Evolutionary conservation across 2,113 vertebrate genomes (phyloP).

Genomic region (Stomatorhinus ivindoensis): DNA sequence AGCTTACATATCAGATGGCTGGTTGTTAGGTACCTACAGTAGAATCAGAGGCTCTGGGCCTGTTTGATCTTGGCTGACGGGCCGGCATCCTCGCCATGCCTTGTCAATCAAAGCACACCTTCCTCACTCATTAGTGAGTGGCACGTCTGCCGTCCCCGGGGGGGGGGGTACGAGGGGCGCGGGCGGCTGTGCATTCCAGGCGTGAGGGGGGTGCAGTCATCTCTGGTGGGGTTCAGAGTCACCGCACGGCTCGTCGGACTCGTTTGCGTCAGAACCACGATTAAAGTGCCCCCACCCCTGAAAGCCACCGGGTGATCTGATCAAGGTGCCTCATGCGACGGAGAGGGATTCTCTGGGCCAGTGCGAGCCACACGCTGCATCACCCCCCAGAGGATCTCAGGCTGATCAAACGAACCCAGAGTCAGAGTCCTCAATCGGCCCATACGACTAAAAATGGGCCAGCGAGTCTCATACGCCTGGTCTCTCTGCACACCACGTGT

Average conservation of each 20-base stretch:
- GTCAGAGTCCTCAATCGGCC: neutral
- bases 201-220: neutral
- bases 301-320: neutral
- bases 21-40: neutral
- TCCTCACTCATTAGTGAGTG: constrained; percentile 9
- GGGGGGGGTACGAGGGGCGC: neutral
- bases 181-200: neutral
- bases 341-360: constrained; percentile 4
- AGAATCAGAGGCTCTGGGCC: neutral
- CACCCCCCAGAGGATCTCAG: constrained; percentile 1
- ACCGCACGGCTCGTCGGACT: neutral
- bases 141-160: neutral
- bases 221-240: neutral
- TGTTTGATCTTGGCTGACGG: neutral
- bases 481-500: neutral
- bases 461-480: neutral
- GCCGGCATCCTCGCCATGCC: neutral
- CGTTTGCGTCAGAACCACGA: neutral
- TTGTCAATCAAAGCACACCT: neutral
- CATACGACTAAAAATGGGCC: neutral
- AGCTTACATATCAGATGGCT: neutral
- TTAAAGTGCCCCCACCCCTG: neutral
- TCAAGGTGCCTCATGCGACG: constrained; percentile 1
- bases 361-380: neutral
- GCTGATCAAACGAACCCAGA: constrained; percentile 14